phyloP scores from a whole-genome alignment of 1,140 invertebrate species.

The Drosophila nebulosa region DNA sequence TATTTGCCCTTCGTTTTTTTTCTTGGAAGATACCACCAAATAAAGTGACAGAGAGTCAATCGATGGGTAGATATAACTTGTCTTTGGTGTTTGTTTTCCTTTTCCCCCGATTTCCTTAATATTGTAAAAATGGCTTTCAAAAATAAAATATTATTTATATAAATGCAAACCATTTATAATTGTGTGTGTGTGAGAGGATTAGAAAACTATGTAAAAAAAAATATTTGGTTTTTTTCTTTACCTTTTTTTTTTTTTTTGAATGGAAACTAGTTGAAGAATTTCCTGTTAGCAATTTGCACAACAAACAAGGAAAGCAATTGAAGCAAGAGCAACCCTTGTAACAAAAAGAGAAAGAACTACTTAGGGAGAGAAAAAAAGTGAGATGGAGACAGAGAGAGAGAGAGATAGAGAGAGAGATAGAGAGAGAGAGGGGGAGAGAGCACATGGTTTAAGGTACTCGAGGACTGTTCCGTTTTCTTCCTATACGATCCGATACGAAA shows the following conservation, averaged over 20 bases:
- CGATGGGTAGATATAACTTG: too few species aligned
- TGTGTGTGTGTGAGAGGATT: not conserved
- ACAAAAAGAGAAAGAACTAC: conserved; percentile 4
- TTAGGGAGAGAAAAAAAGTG: not conserved
- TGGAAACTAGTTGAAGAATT: conserved; percentile 38
- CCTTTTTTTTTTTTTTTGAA: conserved; percentile 36
- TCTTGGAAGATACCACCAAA: too few species aligned
- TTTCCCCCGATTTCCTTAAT: too few species aligned
- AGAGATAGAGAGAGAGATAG: not conserved
- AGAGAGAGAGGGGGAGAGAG: not conserved
- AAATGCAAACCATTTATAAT: conserved; percentile 29
- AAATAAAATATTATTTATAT: too few species aligned
- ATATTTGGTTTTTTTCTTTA: not conserved
- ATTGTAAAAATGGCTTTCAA: too few species aligned
- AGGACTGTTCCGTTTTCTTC: not conserved
- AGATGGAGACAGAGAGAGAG: not conserved
- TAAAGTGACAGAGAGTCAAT: too few species aligned
- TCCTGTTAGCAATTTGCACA: conserved; percentile 36
- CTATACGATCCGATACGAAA: conserved; percentile 6
- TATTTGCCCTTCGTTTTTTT: too few species aligned
- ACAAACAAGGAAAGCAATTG: conserved; percentile 47
- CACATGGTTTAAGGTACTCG: not conserved
- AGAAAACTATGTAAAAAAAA: not conserved
- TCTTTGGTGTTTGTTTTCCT: too few species aligned
- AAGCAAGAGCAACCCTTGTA: not conserved